Base-by-base conservation (phyloP, 2,888 invertebrate species). In the Yponomeuta evonymella region DNA sequence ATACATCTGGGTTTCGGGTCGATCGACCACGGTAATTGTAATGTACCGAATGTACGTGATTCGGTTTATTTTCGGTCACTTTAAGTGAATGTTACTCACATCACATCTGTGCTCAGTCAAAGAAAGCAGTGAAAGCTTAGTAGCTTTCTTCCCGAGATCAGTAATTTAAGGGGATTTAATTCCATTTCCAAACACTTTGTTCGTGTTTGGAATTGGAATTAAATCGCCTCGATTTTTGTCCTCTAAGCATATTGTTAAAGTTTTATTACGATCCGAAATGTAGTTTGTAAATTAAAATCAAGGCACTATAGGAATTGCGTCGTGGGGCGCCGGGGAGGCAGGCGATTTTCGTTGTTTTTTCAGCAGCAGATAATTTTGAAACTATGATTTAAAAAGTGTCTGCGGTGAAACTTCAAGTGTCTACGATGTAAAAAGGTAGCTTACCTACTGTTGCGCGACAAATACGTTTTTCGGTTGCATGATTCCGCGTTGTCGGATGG, bases 91-190 rank as follows among this genome's bases (percentile, higher is more conserved):
- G 80, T 81, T 78, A 79, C 75, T 75, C 76, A 79, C 80, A n/a
- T 70, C 43, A n/a, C 80, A n/a, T 70, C 43, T 23, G 33, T 70
- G n/a, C 6, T 9, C 29, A 48, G 78, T 77, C 76, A 79, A 82
- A 77, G 82, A 81, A 83, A 83, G 78, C 79, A 76, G 75, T 72
- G 72, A 73, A 75, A 72, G 82, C 83, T 83, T 74, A 77, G 78
- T 72, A 75, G 76, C 79, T 80, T 81, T 78, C 75, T 68, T 72
- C 70, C 68, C 73, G 73, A 68, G 68, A 68, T 68, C 48, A 51
- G 51, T 64, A 62, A 23, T 64, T 64, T 63, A 8, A 63, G 10
- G 63, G 36, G 36, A 36, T 36, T 36, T 43, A 43, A 43, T 43
- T 5, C 43, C 43, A 43, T 5, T 43, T 43, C 43, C 6, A 43